Evolutionary conservation across 2,113 vertebrate genomes (phyloP), one percentile per base, ranked within the genome.

Genomic region (Pseudonaja textilis): DNA sequence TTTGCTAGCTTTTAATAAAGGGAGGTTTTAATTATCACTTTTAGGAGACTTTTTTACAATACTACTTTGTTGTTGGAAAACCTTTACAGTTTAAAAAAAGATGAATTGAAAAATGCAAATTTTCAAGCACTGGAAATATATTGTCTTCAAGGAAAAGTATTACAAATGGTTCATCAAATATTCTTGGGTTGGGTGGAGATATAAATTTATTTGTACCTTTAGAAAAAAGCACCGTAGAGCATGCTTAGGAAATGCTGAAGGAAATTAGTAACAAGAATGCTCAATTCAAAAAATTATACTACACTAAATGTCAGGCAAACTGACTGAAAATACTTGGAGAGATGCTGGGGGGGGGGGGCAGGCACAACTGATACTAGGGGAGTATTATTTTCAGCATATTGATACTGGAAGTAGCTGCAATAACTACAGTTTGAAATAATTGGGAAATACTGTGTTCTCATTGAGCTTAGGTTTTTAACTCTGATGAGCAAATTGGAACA

Each of bases 1-100:
- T 69, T 29, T n/a, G 11, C 11, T n/a, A n/a, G 26, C 12, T 95
- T 93, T 91, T 89, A 59, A 93, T 91, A 93, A 92, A 92, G n/a
- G 81, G 16, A 9, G 25, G 39, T 2, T 45, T 4, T 34, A 87
- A 18, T 86, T 14, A 50, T 47, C 1, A 5, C 26, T 25, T 25
- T 87, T 47, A 50, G 45, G 45, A 50, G 45, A 55, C 5, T 47
- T 7, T 52, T 87, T 25, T 52, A n/a, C 16, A 5, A 18, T 16
- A 87, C 25, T 45, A 85, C 20, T 8, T 85, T 11, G 23, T 52
- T 50, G 39, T 26, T 52, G 26, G 10, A 26, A 87, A n/a, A 87
- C 14, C 16, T 87, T 87, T 16, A 87, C 25, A 52, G 14, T 29
- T 54, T 87, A 16, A 54, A 16, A 52, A 50, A 26, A 50, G 23